Percentiles rank a stretch among this genome's conserved stretches.
Conservation (phyloP, 2,888 invertebrate genomes). For the Dryobotodes eremita region DNA sequence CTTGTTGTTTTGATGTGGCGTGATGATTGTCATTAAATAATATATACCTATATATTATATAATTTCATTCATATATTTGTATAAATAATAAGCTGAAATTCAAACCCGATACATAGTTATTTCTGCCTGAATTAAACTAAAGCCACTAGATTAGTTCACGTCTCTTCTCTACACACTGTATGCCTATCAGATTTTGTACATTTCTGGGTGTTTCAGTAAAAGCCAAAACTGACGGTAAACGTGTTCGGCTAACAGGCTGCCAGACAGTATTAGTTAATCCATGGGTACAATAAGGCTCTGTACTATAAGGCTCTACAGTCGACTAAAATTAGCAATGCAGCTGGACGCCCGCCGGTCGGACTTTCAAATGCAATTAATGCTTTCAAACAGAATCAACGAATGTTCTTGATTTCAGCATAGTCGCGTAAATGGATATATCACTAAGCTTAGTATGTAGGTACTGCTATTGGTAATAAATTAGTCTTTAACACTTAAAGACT, state of each 20-base stretch:
- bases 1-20: background rate
- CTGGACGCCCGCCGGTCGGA: background rate
- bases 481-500: background rate
- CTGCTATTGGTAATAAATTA: background rate
- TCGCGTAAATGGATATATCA: background rate
- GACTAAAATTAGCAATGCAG: slow-evolving; percentile 1
- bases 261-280: slow-evolving; percentile 18
- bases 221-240: background rate
- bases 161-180: background rate
- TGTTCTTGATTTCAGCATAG: slow-evolving; percentile 1
- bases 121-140: background rate
- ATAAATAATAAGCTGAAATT: background rate
- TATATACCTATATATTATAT: too few relatives aligned
- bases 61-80: background rate
- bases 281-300: background rate
- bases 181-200: background rate
- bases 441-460: background rate
- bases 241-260: slow-evolving; percentile 6
- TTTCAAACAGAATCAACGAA: slow-evolving; percentile 19
- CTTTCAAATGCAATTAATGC: slow-evolving; percentile 9
- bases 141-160: background rate
- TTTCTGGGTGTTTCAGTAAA: background rate
- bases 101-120: background rate
- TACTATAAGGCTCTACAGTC: background rate
- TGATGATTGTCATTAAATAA: background rate